Evolutionary conservation across 2,113 vertebrate species (phyloP), one percentile per base, ranked within the genome.

Genomic region (Heterotilapia buettikoferi): DNA sequence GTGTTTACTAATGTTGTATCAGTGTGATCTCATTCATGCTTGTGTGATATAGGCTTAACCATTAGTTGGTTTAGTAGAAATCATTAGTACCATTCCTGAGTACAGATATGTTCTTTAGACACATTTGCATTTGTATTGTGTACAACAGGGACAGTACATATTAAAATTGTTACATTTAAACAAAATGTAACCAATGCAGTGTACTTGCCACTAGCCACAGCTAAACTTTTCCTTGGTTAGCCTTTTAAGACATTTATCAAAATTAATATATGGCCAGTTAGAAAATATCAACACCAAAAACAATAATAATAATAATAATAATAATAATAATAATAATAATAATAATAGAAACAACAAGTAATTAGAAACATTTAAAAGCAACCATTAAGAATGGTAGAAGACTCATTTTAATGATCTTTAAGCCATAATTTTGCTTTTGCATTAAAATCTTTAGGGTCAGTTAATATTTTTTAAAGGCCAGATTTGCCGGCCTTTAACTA

Each of bases 301-400:
- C 61, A 31, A 53, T 6, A 11, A 3, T 7, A 9, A 45, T 7
- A 7, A 47, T 50, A 6, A 13, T 40, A 5, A 11, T 40, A 4
- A 18, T 19, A 2, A n/a, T 50, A 1, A 3, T 54, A 0, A 53
- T 53, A 0, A 56, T 26, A 1, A 24, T 57, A 26, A 26, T 19
- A 19, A 6, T 19, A 36, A 63, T n/a, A 3, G 61, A 66, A 66
- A 19, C 33, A 66, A 21, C 33, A 66, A 66, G 61, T 21, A 38
- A 66, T 38, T 66, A 66, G 61, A 13, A 66, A 21, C 61, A 38
- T 66, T 66, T 66, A 3, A 66, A 66, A 66, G 4, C 4, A 66
- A 38, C 6, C 33, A 66, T 7, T 38, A 3, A 21, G 4, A 66
- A 38, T 66, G 19, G 61, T 38, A 63, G 3, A 63, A 6, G 0